A percentile compares a stretch with the other conserved stretches of the same genome.
These are phyloP conservation scores for Morbakka virulenta DNA, from an alignment of 30 jellyfish, hydroid and myxozoan species.

Conservation along the genomic window DNA sequence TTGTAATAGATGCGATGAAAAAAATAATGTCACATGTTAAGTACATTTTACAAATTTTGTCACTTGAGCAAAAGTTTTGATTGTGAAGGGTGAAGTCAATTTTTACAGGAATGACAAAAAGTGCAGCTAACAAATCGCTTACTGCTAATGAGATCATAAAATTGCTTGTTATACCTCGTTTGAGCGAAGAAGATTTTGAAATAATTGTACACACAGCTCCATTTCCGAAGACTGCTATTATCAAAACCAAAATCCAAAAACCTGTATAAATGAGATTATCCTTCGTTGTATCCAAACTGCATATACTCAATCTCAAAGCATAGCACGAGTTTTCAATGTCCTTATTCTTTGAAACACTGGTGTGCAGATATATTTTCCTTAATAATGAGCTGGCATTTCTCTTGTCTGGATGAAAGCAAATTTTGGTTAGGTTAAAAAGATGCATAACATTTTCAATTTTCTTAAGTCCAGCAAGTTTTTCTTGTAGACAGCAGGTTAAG, in stretches of 20 bases:
- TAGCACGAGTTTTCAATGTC: neutral
- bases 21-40: slow-evolving; percentile 50
- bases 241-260: slow-evolving; percentile 46
- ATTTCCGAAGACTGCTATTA: slow-evolving; percentile 38
- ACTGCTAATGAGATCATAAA: slow-evolving; percentile 69
- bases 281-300: slow-evolving; percentile 39
- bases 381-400: neutral
- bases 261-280: slow-evolving; percentile 42
- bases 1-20: slow-evolving; percentile 67
- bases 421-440: neutral
- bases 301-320: neutral
- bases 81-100: slow-evolving; percentile 60
- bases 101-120: slow-evolving; percentile 59
- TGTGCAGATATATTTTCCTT: neutral
- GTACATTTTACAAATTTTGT: slow-evolving; percentile 49
- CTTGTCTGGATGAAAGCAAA: slow-evolving; percentile 16
- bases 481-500: neutral
- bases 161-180: slow-evolving; percentile 32
- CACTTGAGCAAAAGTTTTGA: slow-evolving; percentile 58
- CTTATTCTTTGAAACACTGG: neutral
- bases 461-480: neutral
- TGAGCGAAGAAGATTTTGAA: slow-evolving; percentile 29
- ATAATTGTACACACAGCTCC: slow-evolving; percentile 35
- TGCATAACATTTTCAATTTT: neutral
- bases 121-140: slow-evolving; percentile 63